Conservation (phyloP, 2,888 invertebrate species). For the Rhagophthalmus giganteus region DNA sequence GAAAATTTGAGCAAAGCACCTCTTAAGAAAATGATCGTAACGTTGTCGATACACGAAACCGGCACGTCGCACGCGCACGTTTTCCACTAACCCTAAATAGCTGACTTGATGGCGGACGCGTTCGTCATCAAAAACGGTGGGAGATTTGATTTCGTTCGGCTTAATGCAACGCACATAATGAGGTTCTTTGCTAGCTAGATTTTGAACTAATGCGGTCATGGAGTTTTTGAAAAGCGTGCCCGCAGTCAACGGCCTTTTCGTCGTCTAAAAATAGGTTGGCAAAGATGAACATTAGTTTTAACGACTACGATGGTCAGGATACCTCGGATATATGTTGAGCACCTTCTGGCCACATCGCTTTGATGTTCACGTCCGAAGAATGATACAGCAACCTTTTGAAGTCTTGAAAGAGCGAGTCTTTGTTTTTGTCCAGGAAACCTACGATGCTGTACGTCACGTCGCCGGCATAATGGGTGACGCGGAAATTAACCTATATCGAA, state of each 20-base stretch:
- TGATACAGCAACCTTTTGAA: conserved; percentile 90
- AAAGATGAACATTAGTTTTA: not conserved
- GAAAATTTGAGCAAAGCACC: too few species aligned
- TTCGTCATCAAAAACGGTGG: conserved; percentile 82
- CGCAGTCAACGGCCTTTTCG: conserved; percentile 92
- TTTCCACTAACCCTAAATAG: conserved; percentile 92
- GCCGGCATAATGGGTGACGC: conserved; percentile 93
- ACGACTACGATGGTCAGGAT: conserved; percentile 43
- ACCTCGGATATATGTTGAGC: conserved; percentile 84
- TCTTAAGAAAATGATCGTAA: conserved; percentile 89
- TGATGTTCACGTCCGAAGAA: conserved; percentile 76
- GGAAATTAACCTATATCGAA: conserved; percentile 62
- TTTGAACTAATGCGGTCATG: conserved; percentile 87
- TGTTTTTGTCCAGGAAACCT: conserved; percentile 97
- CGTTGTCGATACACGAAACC: conserved; percentile 96
- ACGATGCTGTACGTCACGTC: conserved; percentile 89
- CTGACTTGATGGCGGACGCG: conserved; percentile 74
- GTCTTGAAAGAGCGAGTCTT: conserved; percentile 95
- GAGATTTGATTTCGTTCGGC: conserved; percentile 92
- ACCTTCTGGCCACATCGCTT: conserved; percentile 96
- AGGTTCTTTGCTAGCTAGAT: conserved; percentile 89
- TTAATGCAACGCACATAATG: conserved; percentile 98
- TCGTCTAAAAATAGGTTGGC: conserved; percentile 65
- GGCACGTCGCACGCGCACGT: conserved; percentile 92
- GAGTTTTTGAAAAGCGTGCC: conserved; percentile 94